Evolutionary conservation across 1,140 invertebrate genomes (phyloP), one percentile per base, ranked within the genome.

Genomic region (Drosophila sp.): DNA sequence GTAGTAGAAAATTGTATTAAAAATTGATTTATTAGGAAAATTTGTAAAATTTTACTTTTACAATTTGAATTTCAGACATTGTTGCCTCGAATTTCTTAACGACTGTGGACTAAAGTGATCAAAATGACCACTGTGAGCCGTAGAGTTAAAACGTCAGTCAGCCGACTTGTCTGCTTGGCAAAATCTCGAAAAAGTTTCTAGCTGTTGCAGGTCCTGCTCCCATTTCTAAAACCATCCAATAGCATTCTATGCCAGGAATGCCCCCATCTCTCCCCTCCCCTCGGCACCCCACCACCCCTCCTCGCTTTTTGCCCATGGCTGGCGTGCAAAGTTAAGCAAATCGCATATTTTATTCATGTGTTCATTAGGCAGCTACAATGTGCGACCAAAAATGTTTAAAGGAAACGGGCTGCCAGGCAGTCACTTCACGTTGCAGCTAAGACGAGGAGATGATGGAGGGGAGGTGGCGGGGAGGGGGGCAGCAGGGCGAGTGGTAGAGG

Each of bases 331-430:
- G 83, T 89, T 89, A 89, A 89, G 83, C 83, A 89, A 89, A 89
- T 89, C 83, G 83, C 83, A 89, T 89, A 89, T 89, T 89, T 89
- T 89, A 89, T 89, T 89, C 83, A 89, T 89, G 83, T 89, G 83
- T 89, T 89, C 83, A 89, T 89, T 89, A 89, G 83, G 84, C 80
- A 78, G 83, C 83, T 89, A 89, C 83, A 89, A 89, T 89, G 83
- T 89, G 83, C 84, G 84, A 89, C 83, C 83, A 78, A 89, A 89
- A 89, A 87, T 89, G 83, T 83, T 89, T 89, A 89, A 89, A 89
- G 84, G 84, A 77, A 83, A 72, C 66, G 76, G 34, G 48, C 53
- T 21, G 21, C 29, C 45, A 45, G 58, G 43, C 50, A 57, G 63
- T 48, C 76, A 65, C 50, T 65, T 29, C 41, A 45, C 18, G 27